A percentile compares a stretch with the other conserved stretches of the same genome.
Evolutionary conservation across 2,113 vertebrate genomes (phyloP).

Genomic region (Oenanthe oenanthe): DNA sequence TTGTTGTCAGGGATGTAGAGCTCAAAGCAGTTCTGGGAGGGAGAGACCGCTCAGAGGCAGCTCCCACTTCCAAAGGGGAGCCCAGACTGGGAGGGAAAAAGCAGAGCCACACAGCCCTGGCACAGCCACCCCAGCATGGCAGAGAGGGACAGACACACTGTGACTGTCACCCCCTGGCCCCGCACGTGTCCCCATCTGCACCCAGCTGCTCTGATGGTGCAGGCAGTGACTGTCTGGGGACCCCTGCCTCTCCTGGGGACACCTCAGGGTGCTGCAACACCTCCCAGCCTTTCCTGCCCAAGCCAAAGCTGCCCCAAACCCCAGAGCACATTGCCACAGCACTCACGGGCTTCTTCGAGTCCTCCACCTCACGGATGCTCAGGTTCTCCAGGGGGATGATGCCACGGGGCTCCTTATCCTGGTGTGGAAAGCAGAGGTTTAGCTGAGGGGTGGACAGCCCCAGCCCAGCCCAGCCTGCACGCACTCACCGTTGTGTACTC

Average conservation of each 20-base stretch:
- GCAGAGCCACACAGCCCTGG: background rate
- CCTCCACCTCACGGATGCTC: constrained; percentile 95
- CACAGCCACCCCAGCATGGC: accelerated
- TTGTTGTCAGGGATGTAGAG: constrained; percentile 97
- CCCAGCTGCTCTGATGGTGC: accelerated
- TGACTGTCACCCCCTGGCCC: accelerated
- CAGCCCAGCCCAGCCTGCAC: background rate
- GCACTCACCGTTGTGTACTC: constrained; percentile 95
- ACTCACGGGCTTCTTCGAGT: constrained; percentile 93
- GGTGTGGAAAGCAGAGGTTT: background rate
- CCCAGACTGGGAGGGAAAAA: background rate
- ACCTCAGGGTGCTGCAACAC: background rate
- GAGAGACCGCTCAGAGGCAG: background rate
- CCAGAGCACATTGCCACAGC: accelerated
- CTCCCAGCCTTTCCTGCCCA: background rate
- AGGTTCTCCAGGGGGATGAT: constrained; percentile 98
- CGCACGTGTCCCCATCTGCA: accelerated
- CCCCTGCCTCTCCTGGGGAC: background rate
- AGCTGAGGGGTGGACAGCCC: background rate
- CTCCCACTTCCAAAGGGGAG: background rate
- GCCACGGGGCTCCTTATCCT: constrained; percentile 98
- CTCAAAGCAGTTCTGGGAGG: constrained; percentile 93
- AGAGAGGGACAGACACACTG: accelerated
- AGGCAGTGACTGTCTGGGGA: accelerated
- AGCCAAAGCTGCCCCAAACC: background rate